Evolutionary conservation across 2,888 invertebrate genomes (phyloP).

Genomic region (Lepidochrysops patricia): DNA sequence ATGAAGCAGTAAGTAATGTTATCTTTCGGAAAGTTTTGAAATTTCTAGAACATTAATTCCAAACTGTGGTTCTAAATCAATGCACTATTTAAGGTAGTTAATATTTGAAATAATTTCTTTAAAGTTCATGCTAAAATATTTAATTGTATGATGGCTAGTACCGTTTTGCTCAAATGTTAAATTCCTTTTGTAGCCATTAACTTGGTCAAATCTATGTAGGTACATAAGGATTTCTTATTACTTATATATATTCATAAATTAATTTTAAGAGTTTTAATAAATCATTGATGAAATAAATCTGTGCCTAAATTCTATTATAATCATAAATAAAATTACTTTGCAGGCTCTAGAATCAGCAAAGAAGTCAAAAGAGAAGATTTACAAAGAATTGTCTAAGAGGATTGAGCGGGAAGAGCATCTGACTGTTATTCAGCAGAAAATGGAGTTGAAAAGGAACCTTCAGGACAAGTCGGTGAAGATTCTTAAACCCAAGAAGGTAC

Average conservation of each 20-base stretch:
- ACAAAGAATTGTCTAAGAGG: slow-evolving; percentile 83
- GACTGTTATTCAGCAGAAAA: slow-evolving; percentile 83
- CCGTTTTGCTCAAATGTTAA: too few relatives aligned
- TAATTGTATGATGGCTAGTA: too few relatives aligned
- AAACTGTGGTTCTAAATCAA: too few relatives aligned
- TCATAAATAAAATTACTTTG: slow-evolving; percentile 16
- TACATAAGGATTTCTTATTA: too few relatives aligned
- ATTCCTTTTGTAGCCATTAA: too few relatives aligned
- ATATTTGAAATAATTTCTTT: too few relatives aligned
- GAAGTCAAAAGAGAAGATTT: slow-evolving; percentile 76
- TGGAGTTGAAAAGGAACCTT: slow-evolving; percentile 81
- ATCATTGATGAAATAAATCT: neutral
- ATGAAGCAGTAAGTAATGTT: slow-evolving; percentile 55
- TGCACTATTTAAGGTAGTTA: too few relatives aligned
- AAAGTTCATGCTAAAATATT: too few relatives aligned
- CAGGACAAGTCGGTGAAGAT: slow-evolving; percentile 72
- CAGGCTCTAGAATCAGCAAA: slow-evolving; percentile 66
- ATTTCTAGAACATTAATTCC: neutral
- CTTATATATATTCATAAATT: too few relatives aligned
- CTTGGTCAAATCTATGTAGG: too few relatives aligned
- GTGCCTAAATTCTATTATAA: too few relatives aligned
- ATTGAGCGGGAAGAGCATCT: slow-evolving; percentile 85
- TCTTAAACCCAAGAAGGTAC: slow-evolving; percentile 78
- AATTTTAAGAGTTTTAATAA: too few relatives aligned
- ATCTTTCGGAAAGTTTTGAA: neutral